These are phyloP conservation scores for Cheumatopsyche charites DNA, from an alignment of 1,140 invertebrate species.

Conservation along the genomic window DNA sequence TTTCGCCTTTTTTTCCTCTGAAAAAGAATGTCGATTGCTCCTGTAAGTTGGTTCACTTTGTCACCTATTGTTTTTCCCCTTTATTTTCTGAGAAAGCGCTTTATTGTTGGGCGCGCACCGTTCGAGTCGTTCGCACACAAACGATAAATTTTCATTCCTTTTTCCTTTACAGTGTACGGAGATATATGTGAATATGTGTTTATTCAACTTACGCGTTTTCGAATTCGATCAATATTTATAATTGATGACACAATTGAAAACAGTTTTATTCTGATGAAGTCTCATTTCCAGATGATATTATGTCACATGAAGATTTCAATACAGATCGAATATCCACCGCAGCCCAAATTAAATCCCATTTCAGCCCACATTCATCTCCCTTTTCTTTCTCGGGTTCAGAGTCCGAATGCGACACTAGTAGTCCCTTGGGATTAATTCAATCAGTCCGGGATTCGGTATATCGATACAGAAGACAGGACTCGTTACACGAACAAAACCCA, in stretches of 20 bases:
- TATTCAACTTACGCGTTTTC: too few species aligned
- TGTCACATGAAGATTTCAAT: too few species aligned
- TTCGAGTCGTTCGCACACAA: background rate
- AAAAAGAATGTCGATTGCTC: constrained; percentile 1
- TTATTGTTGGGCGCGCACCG: background rate
- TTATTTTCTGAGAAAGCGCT: constrained; percentile 1
- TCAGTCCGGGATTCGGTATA: constrained; percentile 4
- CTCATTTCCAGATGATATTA: too few species aligned
- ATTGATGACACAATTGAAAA: too few species aligned
- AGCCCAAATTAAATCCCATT: too few species aligned
- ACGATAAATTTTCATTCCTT: background rate
- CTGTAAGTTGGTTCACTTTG: background rate
- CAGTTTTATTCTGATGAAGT: too few species aligned
- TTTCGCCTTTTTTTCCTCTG: background rate
- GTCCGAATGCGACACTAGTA: background rate
- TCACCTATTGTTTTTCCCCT: constrained; percentile 9
- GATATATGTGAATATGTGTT: too few species aligned
- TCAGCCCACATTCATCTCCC: too few species aligned
- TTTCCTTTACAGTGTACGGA: background rate
- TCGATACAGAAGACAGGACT: background rate
- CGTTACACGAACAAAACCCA: too few species aligned
- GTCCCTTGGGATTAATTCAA: constrained; percentile 15
- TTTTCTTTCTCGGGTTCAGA: background rate
- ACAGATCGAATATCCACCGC: too few species aligned
- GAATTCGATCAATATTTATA: too few species aligned